Evolutionary conservation across 2,113 vertebrate species (phyloP).

Genomic region (Falcunculus frontatus): DNA sequence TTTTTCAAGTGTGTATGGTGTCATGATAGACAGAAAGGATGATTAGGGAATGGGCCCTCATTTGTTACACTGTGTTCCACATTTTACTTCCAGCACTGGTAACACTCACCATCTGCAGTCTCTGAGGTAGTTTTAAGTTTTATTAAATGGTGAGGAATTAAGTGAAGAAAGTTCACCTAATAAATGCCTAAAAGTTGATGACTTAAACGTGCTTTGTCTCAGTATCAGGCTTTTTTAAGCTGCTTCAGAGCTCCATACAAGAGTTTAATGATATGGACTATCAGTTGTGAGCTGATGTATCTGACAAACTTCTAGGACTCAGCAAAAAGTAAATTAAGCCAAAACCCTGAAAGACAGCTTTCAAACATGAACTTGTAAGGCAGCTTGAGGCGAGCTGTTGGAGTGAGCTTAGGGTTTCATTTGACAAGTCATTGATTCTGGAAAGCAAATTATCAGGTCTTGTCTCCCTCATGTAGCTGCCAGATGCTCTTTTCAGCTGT

Average conservation of each 20-base stretch:
- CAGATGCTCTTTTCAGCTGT: background rate
- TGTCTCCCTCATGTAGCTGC: background rate
- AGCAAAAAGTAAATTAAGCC: background rate
- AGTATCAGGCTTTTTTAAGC: background rate
- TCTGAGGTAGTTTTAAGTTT: background rate
- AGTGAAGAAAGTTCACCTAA: background rate
- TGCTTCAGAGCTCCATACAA: background rate
- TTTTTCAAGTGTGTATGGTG: background rate
- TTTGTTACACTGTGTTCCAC: background rate
- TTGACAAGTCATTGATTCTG: background rate
- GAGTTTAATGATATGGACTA: background rate
- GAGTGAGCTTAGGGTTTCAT: background rate
- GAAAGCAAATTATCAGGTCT: background rate
- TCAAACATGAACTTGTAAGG: background rate
- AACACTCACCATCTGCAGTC: background rate
- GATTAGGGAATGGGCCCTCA: rapidly evolving
- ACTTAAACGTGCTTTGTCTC: background rate
- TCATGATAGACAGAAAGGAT: background rate
- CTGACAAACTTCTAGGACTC: background rate
- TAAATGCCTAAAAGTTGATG: background rate
- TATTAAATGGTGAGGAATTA: background rate
- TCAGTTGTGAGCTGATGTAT: background rate
- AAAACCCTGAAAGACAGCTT: background rate
- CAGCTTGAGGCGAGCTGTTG: background rate
- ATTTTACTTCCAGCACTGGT: background rate